Evolutionary conservation across 2,888 invertebrate species (phyloP).

Genomic region (Dynastes maya): DNA sequence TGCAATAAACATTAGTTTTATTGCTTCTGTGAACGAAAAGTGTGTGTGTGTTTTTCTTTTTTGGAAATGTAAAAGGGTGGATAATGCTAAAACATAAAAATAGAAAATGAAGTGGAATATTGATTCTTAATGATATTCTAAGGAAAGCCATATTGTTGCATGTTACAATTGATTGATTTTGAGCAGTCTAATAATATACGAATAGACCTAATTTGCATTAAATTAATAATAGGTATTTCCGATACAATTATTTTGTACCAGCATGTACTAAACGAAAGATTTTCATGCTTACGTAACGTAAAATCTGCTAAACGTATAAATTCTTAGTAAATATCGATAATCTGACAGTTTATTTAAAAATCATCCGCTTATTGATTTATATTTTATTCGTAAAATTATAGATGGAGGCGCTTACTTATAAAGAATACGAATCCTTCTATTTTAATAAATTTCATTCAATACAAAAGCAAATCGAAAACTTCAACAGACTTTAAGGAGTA

Average conservation of each 20-base stretch:
- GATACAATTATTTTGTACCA: slow-evolving; percentile 49
- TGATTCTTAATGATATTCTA: slow-evolving; percentile 57
- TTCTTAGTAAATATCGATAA: slow-evolving; percentile 2
- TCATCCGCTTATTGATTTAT: not conserved
- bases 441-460: slow-evolving; percentile 10
- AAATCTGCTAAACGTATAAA: slow-evolving; percentile 17
- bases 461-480: slow-evolving; percentile 37
- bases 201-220: slow-evolving; percentile 58
- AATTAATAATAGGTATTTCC: slow-evolving; percentile 38
- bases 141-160: slow-evolving; percentile 54
- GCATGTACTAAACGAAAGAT: slow-evolving; percentile 41
- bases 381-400: not conserved
- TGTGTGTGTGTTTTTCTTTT: not conserved
- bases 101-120: slow-evolving; percentile 30
- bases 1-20: not conserved
- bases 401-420: not conserved
- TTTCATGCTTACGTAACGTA: slow-evolving; percentile 37
- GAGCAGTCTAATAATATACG: slow-evolving; percentile 56
- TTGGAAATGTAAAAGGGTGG: no score
- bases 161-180: slow-evolving; percentile 60
- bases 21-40: not conserved
- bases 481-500: slow-evolving; percentile 9
- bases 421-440: not conserved
- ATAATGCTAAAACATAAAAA: not conserved
- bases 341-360: slow-evolving; percentile 4